phyloP scores from a whole-genome alignment of 1,140 invertebrate species.

The Lasaia peninsularis region DNA sequence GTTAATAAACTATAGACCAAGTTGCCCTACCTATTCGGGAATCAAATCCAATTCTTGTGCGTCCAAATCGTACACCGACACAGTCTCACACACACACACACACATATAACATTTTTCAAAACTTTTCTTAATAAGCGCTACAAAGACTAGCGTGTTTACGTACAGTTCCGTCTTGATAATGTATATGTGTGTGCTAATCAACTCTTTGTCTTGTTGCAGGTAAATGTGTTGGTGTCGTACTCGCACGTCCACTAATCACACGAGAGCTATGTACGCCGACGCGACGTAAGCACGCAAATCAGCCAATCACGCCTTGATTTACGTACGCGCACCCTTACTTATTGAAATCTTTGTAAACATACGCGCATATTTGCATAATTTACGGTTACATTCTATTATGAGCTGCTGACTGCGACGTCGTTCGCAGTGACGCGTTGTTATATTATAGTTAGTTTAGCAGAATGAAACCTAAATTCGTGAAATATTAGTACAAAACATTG shows the following conservation, averaged over 20 bases:
- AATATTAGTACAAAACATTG: too few relatives aligned
- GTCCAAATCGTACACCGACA: too few relatives aligned
- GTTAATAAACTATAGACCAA: too few relatives aligned
- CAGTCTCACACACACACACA: too few relatives aligned
- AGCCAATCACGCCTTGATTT: slow-evolving; percentile 21
- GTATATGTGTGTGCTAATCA: background rate
- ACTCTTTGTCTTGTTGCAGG: slow-evolving; percentile 6
- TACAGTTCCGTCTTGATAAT: background rate
- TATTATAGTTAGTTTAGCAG: too few relatives aligned
- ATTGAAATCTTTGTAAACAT: background rate
- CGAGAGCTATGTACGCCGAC: slow-evolving; percentile 5
- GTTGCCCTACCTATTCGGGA: too few relatives aligned
- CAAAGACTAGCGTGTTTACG: background rate
- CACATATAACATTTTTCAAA: too few relatives aligned
- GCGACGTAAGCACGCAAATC: slow-evolving; percentile 18
- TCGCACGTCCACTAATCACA: slow-evolving; percentile 13
- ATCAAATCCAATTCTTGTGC: too few relatives aligned
- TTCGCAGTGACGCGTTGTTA: too few relatives aligned
- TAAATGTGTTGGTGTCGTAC: slow-evolving; percentile 8
- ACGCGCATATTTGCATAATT: background rate
- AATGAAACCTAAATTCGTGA: too few relatives aligned
- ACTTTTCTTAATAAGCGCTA: too few relatives aligned
- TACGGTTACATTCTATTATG: background rate
- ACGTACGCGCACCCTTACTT: slow-evolving; percentile 8
- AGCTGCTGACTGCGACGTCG: too few relatives aligned